A percentile compares a stretch with the other conserved stretches of the same genome.
phyloP scores from a whole-genome alignment of 2,797 vertebrate genomes.

The Astyanax mexicanus region DNA sequence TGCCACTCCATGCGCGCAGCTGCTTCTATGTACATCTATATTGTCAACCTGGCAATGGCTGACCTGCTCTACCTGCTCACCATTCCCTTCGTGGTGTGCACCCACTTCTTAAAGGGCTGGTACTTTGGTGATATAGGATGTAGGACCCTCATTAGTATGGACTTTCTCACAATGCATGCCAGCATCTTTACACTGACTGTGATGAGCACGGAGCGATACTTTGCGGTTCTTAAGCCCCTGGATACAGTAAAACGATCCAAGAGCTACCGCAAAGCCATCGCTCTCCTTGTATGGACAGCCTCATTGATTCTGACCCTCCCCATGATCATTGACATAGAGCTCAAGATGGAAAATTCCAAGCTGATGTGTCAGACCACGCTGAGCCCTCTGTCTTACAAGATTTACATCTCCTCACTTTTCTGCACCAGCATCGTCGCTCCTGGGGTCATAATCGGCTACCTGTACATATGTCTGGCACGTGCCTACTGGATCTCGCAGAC shows the following conservation, averaged over 20 bases:
- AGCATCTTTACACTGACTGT: slow-evolving; percentile 92
- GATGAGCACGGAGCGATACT: slow-evolving; percentile 93
- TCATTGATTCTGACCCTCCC: slow-evolving; percentile 88
- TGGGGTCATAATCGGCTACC: slow-evolving; percentile 89
- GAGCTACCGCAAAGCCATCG: slow-evolving; percentile 90
- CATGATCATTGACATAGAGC: slow-evolving; percentile 88
- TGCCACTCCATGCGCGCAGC: slow-evolving; percentile 88
- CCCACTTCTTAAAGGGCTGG: slow-evolving; percentile 90
- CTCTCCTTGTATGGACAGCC: slow-evolving; percentile 85
- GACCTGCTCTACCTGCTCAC: slow-evolving; percentile 91
- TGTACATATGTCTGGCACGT: slow-evolving; percentile 87
- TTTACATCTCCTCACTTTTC: slow-evolving; percentile 90
- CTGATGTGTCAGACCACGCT: slow-evolving; percentile 86
- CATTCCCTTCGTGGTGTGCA: slow-evolving; percentile 92
- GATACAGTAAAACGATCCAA: slow-evolving; percentile 91
- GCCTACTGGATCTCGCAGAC: slow-evolving; percentile 93
- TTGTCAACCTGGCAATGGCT: slow-evolving; percentile 89
- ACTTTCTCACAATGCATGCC: slow-evolving; percentile 94
- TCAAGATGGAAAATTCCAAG: slow-evolving; percentile 81
- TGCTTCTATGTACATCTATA: slow-evolving; percentile 94
- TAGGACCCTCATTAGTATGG: slow-evolving; percentile 88
- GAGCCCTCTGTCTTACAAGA: slow-evolving; percentile 83
- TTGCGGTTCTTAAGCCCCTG: slow-evolving; percentile 89
- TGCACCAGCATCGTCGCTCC: slow-evolving; percentile 92
- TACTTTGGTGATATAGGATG: slow-evolving; percentile 90